phyloP scores from a whole-genome alignment of 2,113 vertebrate genomes.

The Paedocypris sp. region DNA sequence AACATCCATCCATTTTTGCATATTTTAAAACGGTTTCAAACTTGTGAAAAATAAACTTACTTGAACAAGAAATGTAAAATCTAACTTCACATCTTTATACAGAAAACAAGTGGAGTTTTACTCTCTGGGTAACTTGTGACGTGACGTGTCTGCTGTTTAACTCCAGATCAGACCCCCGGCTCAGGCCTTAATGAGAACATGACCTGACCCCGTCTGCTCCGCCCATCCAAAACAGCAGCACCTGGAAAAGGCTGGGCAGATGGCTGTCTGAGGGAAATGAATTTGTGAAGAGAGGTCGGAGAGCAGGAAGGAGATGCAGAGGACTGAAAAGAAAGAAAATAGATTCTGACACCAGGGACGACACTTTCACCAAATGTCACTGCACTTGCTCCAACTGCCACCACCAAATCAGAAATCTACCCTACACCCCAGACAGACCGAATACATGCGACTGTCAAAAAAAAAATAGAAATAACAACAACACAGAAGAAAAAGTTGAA shows the following conservation, averaged over 20 bases:
- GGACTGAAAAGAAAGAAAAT: background rate
- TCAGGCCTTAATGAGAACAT: conserved; percentile 24
- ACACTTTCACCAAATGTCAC: conserved; percentile 33
- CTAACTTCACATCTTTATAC: too few relatives aligned
- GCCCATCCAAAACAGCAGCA: conserved; percentile 10
- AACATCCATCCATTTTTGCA: too few relatives aligned
- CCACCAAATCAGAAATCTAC: background rate
- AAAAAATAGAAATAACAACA: background rate
- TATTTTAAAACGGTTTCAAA: too few relatives aligned
- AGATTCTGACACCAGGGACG: conserved; percentile 24
- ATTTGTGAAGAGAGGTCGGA: conserved; percentile 19
- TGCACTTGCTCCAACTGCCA: background rate
- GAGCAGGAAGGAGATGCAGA: background rate
- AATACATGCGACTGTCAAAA: background rate
- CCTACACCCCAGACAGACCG: background rate
- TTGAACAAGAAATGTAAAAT: too few relatives aligned
- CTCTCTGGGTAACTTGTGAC: background rate
- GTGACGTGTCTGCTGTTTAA: background rate
- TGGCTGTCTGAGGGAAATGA: conserved; percentile 29
- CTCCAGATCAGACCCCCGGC: conserved; percentile 3
- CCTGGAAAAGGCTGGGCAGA: conserved; percentile 29
- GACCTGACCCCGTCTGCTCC: conserved; percentile 4
- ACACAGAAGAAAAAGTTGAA: background rate
- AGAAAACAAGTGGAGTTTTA: background rate
- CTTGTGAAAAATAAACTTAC: too few relatives aligned